phyloP scores from a whole-genome alignment of 2,113 vertebrate species.

The Damaliscus lunatus region DNA sequence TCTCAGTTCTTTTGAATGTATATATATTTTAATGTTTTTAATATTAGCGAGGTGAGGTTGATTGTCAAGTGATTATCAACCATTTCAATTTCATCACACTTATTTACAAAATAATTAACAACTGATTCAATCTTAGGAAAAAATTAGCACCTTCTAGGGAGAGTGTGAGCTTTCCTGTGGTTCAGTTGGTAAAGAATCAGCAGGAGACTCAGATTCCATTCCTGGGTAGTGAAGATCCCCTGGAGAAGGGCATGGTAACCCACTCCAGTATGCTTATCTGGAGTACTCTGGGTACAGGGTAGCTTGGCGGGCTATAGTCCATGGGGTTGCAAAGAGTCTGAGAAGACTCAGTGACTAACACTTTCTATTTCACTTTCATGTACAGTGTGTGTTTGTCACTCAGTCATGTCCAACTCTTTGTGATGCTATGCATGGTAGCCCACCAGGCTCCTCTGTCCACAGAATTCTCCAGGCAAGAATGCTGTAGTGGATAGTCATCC shows the following conservation, averaged over 20 bases:
- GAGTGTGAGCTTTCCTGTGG: background rate
- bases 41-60: background rate
- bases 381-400: background rate
- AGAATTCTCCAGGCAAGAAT: background rate
- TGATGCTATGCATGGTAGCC: background rate
- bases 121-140: background rate
- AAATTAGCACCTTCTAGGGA: background rate
- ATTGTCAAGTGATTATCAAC: background rate
- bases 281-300: background rate
- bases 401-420: background rate
- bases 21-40: background rate
- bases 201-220: background rate
- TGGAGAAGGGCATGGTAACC: background rate
- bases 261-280: background rate
- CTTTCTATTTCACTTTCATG: background rate
- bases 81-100: background rate
- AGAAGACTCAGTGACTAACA: background rate
- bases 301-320: background rate
- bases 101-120: background rate
- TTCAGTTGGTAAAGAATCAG: background rate
- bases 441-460: background rate
- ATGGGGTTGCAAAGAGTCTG: background rate
- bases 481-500: background rate
- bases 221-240: background rate
- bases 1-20: background rate